Conservation (phyloP, 2,797 vertebrate genomes). For the Artibeus lituratus region DNA sequence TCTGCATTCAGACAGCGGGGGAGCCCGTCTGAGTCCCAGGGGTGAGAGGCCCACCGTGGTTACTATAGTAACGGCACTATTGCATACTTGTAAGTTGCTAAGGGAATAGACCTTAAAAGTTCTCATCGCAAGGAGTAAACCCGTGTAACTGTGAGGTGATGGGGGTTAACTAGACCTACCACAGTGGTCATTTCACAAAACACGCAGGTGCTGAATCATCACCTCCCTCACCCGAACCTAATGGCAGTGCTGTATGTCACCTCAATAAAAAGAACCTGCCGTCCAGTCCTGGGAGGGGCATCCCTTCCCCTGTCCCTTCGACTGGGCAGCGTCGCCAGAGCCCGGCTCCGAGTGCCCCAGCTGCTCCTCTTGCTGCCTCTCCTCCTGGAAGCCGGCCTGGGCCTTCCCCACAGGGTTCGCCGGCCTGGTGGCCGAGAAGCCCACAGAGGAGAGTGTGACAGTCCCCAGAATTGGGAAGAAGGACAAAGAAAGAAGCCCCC, state of each 20-base stretch:
- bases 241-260: background rate
- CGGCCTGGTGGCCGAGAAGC: rapidly evolving
- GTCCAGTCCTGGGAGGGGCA: background rate
- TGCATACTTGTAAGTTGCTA: too few species aligned
- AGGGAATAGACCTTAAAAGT: background rate
- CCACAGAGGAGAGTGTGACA: rapidly evolving
- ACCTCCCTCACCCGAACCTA: background rate
- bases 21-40: background rate
- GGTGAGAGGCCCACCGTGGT: too few species aligned
- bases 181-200: background rate
- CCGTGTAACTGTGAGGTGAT: background rate
- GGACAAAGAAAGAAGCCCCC: background rate
- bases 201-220: background rate
- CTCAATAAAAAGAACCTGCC: background rate
- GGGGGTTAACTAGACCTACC: background rate
- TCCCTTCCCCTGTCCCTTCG: background rate
- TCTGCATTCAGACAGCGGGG: background rate
- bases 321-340: background rate
- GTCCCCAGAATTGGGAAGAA: background rate
- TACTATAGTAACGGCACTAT: background rate
- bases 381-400: background rate
- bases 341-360: background rate
- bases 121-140: background rate
- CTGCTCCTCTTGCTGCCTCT: background rate
- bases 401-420: background rate